Evolutionary conservation across 2,113 vertebrate genomes (phyloP).

Genomic region (Mormoops blainvillei): DNA sequence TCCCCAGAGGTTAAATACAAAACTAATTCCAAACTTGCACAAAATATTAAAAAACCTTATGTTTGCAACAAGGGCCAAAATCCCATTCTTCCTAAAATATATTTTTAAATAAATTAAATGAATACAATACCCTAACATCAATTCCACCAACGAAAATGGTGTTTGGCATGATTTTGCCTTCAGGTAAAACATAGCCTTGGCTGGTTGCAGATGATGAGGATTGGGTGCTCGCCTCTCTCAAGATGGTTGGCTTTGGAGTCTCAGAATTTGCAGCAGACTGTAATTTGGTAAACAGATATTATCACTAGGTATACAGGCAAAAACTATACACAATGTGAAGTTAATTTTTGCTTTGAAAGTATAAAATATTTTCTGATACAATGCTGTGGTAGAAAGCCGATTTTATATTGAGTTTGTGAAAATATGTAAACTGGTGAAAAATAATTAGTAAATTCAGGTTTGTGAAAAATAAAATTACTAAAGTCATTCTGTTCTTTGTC

Average conservation of each 20-base stretch:
- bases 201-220: conserved; percentile 77
- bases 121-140: conserved; percentile 88
- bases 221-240: conserved; percentile 71
- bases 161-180: conserved; percentile 95
- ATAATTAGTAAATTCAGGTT: not conserved
- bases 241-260: conserved; percentile 53
- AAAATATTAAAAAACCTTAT: not conserved
- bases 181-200: conserved; percentile 93
- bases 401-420: not conserved
- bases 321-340: not conserved
- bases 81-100: not conserved
- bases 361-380: not conserved
- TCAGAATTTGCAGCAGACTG: conserved; percentile 79
- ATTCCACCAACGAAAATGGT: conserved; percentile 96
- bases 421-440: not conserved
- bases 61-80: not conserved
- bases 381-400: not conserved
- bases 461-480: conserved; percentile 2
- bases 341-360: not conserved
- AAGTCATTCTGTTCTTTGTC: not conserved
- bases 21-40: conserved; percentile 5
- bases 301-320: not conserved
- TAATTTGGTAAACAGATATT: conserved; percentile 58
- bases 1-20: not conserved
- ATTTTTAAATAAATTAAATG: conserved; percentile 41